Percentiles rank a stretch among this genome's conserved stretches.
phyloP scores from a whole-genome alignment of 2,888 invertebrate genomes.

The Lithophane leautieri region DNA sequence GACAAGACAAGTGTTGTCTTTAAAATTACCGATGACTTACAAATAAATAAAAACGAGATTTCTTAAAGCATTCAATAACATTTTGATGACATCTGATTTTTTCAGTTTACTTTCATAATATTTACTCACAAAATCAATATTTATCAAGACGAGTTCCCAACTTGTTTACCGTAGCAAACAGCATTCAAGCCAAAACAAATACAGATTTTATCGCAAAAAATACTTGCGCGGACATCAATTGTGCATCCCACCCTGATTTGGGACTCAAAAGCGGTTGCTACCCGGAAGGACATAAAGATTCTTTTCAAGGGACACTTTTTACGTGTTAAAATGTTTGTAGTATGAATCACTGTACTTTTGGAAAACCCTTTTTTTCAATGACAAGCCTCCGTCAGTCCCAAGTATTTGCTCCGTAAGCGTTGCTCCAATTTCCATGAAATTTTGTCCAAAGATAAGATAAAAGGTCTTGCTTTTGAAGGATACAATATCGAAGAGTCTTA shows the following conservation, averaged over 20 bases:
- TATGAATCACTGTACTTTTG: conserved; percentile 46
- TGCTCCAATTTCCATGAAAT: no score
- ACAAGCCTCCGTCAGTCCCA: no score
- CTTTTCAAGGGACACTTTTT: conserved; percentile 46
- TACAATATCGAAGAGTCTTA: no score
- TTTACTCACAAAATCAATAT: background rate
- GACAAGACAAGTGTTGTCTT: background rate
- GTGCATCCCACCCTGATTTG: conserved; percentile 43
- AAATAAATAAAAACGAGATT: background rate
- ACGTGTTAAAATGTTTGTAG: conserved; percentile 22
- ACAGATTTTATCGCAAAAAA: background rate
- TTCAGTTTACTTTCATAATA: background rate
- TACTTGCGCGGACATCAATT: conserved; percentile 2
- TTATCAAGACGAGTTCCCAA: background rate
- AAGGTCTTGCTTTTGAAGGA: no score
- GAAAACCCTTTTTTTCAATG: no score
- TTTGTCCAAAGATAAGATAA: no score
- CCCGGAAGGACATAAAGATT: conserved; percentile 54
- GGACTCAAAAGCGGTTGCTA: conserved; percentile 48
- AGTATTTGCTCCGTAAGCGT: no score
- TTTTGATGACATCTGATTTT: background rate
- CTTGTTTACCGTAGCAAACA: background rate
- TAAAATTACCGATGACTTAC: no score
- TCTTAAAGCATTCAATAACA: background rate
- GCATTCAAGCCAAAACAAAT: background rate